Base-by-base conservation (phyloP, 2,888 invertebrate genomes). In the Tineola bisselliella region DNA sequence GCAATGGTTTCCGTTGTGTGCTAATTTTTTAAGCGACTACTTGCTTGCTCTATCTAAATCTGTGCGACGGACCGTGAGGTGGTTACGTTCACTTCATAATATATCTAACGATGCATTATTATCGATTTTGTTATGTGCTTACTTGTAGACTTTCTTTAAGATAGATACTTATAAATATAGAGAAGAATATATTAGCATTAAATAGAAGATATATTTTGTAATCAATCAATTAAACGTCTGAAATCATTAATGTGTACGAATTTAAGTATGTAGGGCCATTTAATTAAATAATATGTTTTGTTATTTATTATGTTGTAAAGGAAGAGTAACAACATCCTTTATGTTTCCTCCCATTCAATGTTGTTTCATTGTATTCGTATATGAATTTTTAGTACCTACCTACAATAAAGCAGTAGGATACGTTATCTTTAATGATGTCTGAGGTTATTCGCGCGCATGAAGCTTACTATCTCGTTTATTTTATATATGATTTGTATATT, bases 1-100 rank as follows among this genome's bases (percentile, higher is more conserved):
- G 66, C 66, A 69, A 67, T 68, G 65, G 75, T 80, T 79, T 84
- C 83, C 82, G 84, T 81, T 81, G 80, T 84, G 86, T 83, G 83
- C 84, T 77, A 83, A 80, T 84, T 83, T 78, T 77, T 77, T 72
- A 72, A 77, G 69, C 72, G 76, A 78, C 72, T 73, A 76, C 76
- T 73, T 75, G 74, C 77, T 74, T 75, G 72, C 69, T 66, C 67
- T 83, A 84, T 84, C 84, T 80, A 72, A 76, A 86, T 86, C 84
- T 75, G 74, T 65, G 74, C 81, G 72, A 64, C 78, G 76, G 71
- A 77, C 74, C 80, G 74, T 79, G 70, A 63, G 69, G 69, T 74
- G 69, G 38, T 38, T 38, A 38, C 38, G 38, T 38, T 38, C 38
- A 38, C 38, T 38, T n/a, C 38, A 38, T n/a, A 10, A 38, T 38